A percentile compares a stretch with the other conserved stretches of the same genome.
These are phyloP conservation scores for Drosophila kepulauana DNA, from an alignment of 1,140 invertebrate genomes.

Conservation along the genomic window DNA sequence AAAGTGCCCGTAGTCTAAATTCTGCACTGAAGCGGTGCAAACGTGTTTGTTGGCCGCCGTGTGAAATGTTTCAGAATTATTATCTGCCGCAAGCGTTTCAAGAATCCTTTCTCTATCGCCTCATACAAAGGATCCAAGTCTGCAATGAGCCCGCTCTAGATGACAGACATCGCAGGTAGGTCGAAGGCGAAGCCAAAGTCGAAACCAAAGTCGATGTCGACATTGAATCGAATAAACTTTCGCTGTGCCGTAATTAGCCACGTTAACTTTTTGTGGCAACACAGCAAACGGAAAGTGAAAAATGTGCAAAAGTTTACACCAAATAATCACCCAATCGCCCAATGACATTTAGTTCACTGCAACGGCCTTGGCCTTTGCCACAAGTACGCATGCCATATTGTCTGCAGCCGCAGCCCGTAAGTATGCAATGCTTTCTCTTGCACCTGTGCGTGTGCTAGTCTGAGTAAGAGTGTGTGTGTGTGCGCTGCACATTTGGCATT, in stretches of 20 bases:
- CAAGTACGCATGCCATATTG: slow-evolving; percentile 51
- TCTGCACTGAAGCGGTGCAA: slow-evolving; percentile 43
- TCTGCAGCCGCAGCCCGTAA: slow-evolving; percentile 40
- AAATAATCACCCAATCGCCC: slow-evolving; percentile 30
- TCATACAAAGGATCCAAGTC: slow-evolving; percentile 72
- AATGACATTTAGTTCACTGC: slow-evolving; percentile 72
- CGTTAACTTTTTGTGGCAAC: slow-evolving; percentile 54
- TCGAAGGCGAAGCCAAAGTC: slow-evolving; percentile 17
- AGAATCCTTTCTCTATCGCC: slow-evolving; percentile 68
- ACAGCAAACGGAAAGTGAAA: slow-evolving; percentile 60
- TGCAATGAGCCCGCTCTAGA: slow-evolving; percentile 64
- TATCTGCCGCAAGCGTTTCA: slow-evolving; percentile 67
- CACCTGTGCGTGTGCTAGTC: slow-evolving; percentile 54
- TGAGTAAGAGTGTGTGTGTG: slow-evolving; percentile 63
- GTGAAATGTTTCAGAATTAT: slow-evolving; percentile 70
- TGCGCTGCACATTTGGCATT: slow-evolving; percentile 68
- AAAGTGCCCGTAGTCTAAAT: slow-evolving; percentile 52
- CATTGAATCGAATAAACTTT: slow-evolving; percentile 30
- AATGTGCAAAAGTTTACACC: slow-evolving; percentile 53
- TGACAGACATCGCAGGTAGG: slow-evolving; percentile 54
- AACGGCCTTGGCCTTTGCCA: slow-evolving; percentile 69
- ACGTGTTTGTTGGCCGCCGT: slow-evolving; percentile 32
- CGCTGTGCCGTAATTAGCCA: slow-evolving; percentile 59
- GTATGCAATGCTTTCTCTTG: slow-evolving; percentile 44
- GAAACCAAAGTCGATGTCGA: not conserved